Conservation (phyloP, 2,113 vertebrate genomes). For the Megaceryle maxima region DNA sequence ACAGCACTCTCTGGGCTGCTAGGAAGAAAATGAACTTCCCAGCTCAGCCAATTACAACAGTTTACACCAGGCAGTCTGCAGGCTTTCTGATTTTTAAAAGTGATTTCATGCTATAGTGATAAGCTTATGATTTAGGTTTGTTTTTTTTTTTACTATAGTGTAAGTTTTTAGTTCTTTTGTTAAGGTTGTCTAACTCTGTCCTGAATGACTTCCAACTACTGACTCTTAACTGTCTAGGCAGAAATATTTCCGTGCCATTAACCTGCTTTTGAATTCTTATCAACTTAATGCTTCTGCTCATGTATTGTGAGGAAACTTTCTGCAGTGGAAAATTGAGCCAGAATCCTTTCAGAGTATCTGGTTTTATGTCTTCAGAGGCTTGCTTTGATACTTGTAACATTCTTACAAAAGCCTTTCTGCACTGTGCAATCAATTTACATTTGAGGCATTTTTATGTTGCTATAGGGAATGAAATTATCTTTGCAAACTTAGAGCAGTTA, state of each 20-base stretch:
- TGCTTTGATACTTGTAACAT: background rate
- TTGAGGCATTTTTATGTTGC: background rate
- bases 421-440: background rate
- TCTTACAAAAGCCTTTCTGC: background rate
- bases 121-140: background rate
- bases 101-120: background rate
- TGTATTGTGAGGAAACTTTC: background rate
- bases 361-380: background rate
- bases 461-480: background rate
- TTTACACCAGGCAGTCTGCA: background rate
- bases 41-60: background rate
- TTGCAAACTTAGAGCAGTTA: background rate
- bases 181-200: background rate
- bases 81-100: background rate
- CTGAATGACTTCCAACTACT: background rate
- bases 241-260: background rate
- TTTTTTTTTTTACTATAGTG: background rate
- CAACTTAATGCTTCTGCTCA: background rate
- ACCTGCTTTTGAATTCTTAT: background rate
- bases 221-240: background rate
- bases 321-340: background rate
- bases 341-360: background rate
- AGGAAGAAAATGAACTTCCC: background rate
- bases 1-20: rapidly evolving
- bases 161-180: background rate